phyloP scores from a whole-genome alignment of 1,140 invertebrate species.

The Scaptomyza graminum region DNA sequence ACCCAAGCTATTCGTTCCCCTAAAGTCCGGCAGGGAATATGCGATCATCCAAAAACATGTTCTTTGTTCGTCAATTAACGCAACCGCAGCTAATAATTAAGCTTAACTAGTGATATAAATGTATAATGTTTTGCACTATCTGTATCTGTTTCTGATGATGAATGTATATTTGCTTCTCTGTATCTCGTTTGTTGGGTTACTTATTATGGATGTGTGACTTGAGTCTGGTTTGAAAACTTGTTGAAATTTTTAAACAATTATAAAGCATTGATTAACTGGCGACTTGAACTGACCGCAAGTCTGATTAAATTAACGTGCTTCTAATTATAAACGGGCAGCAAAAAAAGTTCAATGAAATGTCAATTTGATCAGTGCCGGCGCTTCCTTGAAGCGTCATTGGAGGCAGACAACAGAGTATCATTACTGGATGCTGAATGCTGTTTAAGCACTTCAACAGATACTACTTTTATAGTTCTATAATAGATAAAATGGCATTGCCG shows the following conservation, averaged over 20 bases:
- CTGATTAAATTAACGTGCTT: slow-evolving; percentile 62
- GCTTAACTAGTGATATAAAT: slow-evolving; percentile 46
- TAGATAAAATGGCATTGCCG: slow-evolving; percentile 14
- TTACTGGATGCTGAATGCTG: neutral
- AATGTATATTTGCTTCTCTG: neutral
- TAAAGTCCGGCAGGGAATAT: slow-evolving; percentile 6
- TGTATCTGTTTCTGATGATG: slow-evolving; percentile 3
- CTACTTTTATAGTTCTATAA: neutral
- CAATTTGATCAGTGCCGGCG: slow-evolving; percentile 10
- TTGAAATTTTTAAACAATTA: slow-evolving; percentile 63
- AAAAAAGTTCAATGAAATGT: slow-evolving; percentile 68
- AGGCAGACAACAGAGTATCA: neutral
- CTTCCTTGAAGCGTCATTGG: slow-evolving; percentile 7
- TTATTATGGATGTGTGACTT: slow-evolving; percentile 57
- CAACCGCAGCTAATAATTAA: slow-evolving; percentile 58
- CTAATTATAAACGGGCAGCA: slow-evolving; percentile 54
- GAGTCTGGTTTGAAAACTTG: slow-evolving; percentile 46
- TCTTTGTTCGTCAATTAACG: slow-evolving; percentile 66
- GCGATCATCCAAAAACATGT: slow-evolving; percentile 22
- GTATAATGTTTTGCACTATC: neutral
- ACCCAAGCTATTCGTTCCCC: slow-evolving; percentile 17
- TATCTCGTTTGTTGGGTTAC: slow-evolving; percentile 30
- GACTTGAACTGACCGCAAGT: slow-evolving; percentile 9
- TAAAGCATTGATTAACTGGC: slow-evolving; percentile 59
- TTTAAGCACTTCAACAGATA: slow-evolving; percentile 6